These are phyloP conservation scores for Rhea americana DNA, from an alignment of 2,113 vertebrate genomes.

Conservation along the genomic window DNA sequence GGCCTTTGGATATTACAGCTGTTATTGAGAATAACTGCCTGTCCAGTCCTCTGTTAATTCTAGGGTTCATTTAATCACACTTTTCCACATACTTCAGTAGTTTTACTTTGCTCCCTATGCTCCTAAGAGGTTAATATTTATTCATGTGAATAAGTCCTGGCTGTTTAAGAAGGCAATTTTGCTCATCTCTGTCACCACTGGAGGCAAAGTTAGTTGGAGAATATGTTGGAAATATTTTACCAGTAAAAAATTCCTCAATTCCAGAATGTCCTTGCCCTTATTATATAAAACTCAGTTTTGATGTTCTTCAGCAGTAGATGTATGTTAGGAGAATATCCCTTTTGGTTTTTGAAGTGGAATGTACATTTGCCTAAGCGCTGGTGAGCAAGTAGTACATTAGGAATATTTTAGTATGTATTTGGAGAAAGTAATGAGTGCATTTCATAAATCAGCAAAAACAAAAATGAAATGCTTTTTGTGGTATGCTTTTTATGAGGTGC, in stretches of 20 bases:
- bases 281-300: background rate
- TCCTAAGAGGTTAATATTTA: background rate
- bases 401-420: background rate
- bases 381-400: background rate
- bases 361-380: background rate
- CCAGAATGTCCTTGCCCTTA: background rate
- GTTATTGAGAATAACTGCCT: background rate
- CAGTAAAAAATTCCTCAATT: background rate
- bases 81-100: background rate
- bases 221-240: background rate
- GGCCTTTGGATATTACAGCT: background rate
- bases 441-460: background rate
- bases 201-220: background rate
- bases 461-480: background rate
- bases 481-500: background rate
- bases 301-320: background rate
- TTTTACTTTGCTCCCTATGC: background rate
- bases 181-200: background rate
- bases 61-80: background rate
- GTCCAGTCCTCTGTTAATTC: background rate
- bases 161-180: background rate
- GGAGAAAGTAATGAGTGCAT: background rate
- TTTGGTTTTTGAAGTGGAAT: background rate
- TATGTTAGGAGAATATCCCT: background rate
- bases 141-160: background rate